Evolutionary conservation across 2,888 invertebrate genomes (phyloP), one percentile per base, ranked within the genome.

Genomic region (Adineta ricciae): DNA sequence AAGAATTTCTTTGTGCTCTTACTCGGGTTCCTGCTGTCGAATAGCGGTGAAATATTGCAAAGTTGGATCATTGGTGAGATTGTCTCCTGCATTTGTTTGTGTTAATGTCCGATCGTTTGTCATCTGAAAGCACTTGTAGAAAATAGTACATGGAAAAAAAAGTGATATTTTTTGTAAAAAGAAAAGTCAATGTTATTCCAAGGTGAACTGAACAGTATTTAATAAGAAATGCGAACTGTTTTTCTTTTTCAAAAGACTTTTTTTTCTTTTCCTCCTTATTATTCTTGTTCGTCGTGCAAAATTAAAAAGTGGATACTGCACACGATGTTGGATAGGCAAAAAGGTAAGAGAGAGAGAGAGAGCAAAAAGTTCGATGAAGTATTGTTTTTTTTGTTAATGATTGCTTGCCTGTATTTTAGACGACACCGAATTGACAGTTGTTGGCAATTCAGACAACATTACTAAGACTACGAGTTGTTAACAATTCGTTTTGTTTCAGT

Each of bases 21-120:
- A 64, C 64, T 78, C 78, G 4, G 78, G 78, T 78, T 78, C 78
- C n/a, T 78, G 41, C 4, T n/a, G 78, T n/a, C 78, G 78, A 78
- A 41, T 38, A 41, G 24, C 41, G 19, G 78, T 41, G 41, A 78
- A 78, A 78, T 78, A 78, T 78, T 78, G 38, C 2, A 78, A 3
- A 24, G 41, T 78, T 78, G 41, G 38, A 41, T 78, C 78, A 78
- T 78, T 78, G 0, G 24, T 32, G 24, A 41, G 21, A n/a, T 78
- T 41, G n/a, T 41, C 78, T n/a, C 5, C 19, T 64, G 32, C 5
- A 64, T 19, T 64, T 14, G 7, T 32, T 32, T 19, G 19, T 16
- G 19, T 64, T 16, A 7, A 14, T 36, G 36, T 36, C 32, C 32
- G 32, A 36, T 64, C 64, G 4, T 64, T 27, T 19, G 64, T 64